Conservation (phyloP, 2,797 vertebrate genomes). For the Gymnothorax javanicus region DNA sequence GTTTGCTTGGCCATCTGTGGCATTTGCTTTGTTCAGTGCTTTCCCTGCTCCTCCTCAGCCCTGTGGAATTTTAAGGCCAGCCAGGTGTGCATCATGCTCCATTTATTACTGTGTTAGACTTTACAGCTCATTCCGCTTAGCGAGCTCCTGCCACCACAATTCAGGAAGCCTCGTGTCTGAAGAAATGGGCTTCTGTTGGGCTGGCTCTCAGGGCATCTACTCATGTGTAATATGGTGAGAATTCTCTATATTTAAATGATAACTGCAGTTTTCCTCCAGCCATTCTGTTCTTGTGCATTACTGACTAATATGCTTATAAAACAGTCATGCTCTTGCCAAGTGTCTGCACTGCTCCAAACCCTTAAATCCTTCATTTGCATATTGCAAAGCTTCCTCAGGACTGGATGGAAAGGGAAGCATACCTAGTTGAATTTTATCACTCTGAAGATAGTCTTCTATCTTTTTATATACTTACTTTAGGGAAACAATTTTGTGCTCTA, state of each 20-base stretch:
- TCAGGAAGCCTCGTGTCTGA: not conserved
- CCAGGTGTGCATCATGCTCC: slow-evolving; percentile 8
- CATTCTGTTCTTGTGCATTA: not conserved
- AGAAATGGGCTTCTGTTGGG: not conserved
- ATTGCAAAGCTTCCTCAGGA: not conserved
- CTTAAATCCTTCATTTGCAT: not conserved
- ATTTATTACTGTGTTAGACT: not conserved
- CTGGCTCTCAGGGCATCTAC: not conserved
- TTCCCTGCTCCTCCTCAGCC: not conserved
- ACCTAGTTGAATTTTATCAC: not conserved
- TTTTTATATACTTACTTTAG: not conserved
- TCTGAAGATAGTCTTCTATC: not conserved
- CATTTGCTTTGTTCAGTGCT: slow-evolving; percentile 1
- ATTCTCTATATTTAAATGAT: not conserved
- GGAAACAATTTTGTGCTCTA: not conserved
- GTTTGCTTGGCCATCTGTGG: not conserved
- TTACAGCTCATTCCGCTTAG: not conserved
- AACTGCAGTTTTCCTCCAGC: not conserved
- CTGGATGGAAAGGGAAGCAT: not conserved
- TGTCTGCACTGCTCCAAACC: not conserved
- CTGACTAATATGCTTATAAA: not conserved
- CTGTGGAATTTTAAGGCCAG: slow-evolving; percentile 13
- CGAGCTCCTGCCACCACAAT: not conserved
- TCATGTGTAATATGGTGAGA: not conserved
- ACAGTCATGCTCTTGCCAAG: not conserved